Percentiles rank a stretch among this genome's conserved stretches.
These are phyloP conservation scores for Sinocyclocheilus anophthalmus DNA, from an alignment of 2,113 vertebrate species.

Conservation along the genomic window DNA sequence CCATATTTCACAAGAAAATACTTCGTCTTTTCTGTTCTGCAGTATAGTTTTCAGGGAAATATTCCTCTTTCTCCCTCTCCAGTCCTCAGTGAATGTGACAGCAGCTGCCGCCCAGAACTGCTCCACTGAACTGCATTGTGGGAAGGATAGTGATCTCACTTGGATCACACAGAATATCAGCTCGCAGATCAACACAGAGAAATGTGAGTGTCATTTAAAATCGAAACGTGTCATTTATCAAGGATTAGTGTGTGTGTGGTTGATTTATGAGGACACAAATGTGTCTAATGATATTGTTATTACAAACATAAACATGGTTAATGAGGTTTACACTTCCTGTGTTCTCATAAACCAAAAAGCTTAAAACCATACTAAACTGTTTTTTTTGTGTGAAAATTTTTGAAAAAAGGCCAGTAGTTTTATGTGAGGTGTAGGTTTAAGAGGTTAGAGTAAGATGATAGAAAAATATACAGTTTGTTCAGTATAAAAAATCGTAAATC, in stretches of 20 bases:
- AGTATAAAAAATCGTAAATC: too few relatives aligned
- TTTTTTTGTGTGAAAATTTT: too few relatives aligned
- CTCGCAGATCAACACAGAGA: conserved; percentile 49
- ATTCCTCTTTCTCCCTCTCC: background rate
- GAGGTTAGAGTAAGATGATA: too few relatives aligned
- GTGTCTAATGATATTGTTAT: too few relatives aligned
- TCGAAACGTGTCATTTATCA: background rate
- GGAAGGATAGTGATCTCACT: conserved; percentile 49
- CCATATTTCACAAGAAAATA: background rate
- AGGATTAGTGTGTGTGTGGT: background rate
- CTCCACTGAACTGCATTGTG: conserved; percentile 46
- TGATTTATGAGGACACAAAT: too few relatives aligned
- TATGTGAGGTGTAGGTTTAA: too few relatives aligned
- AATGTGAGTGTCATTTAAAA: conserved; percentile 59
- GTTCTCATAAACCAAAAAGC: too few relatives aligned
- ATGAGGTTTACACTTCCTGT: too few relatives aligned
- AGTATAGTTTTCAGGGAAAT: background rate
- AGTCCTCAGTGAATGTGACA: conserved; percentile 62
- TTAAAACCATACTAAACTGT: too few relatives aligned
- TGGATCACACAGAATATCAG: conserved; percentile 63
- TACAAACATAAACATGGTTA: too few relatives aligned
- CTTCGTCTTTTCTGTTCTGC: background rate
- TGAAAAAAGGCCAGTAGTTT: too few relatives aligned
- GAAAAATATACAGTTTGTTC: too few relatives aligned
- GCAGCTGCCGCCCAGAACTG: conserved; percentile 59